A percentile compares a stretch with the other conserved stretches of the same genome.
These are phyloP conservation scores for Otus sunia DNA, from an alignment of 2,113 vertebrate genomes.

Conservation along the genomic window DNA sequence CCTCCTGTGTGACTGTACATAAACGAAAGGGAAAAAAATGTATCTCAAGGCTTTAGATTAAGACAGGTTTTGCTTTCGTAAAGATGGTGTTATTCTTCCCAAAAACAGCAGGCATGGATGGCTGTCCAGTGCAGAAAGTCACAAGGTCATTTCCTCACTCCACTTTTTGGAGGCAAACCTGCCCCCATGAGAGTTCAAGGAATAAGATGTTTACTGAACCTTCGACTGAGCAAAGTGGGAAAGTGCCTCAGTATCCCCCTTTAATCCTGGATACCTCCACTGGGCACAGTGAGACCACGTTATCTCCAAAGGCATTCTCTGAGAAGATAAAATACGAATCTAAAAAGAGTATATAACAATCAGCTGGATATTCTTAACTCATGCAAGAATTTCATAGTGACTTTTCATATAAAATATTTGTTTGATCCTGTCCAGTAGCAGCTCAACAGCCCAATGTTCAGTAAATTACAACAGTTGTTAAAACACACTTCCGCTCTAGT, in stretches of 20 bases:
- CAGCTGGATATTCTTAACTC: not conserved
- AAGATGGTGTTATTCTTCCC: not conserved
- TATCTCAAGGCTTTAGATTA: not conserved
- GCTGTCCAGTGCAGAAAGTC: not conserved
- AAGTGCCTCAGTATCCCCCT: not conserved
- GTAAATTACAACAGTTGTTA: not conserved
- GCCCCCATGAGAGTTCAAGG: not conserved
- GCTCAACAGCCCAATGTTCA: not conserved
- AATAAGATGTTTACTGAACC: not conserved
- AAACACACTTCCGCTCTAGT: not conserved
- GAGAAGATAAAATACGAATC: not conserved
- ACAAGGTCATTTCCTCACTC: not conserved
- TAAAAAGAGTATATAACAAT: not conserved
- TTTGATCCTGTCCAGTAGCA: not conserved
- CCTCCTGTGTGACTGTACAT: not conserved
- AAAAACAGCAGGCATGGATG: not conserved
- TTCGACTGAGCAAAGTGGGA: not conserved
- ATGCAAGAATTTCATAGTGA: not conserved
- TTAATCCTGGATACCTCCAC: not conserved
- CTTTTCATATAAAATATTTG: not conserved
- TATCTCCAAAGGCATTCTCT: not conserved
- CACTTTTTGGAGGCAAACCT: not conserved
- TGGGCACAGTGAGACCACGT: not conserved
- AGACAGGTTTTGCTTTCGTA: not conserved
- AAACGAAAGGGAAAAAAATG: not conserved